Evolutionary conservation across 2,113 vertebrate species (phyloP).

Genomic region (Hippocampus barbouri): DNA sequence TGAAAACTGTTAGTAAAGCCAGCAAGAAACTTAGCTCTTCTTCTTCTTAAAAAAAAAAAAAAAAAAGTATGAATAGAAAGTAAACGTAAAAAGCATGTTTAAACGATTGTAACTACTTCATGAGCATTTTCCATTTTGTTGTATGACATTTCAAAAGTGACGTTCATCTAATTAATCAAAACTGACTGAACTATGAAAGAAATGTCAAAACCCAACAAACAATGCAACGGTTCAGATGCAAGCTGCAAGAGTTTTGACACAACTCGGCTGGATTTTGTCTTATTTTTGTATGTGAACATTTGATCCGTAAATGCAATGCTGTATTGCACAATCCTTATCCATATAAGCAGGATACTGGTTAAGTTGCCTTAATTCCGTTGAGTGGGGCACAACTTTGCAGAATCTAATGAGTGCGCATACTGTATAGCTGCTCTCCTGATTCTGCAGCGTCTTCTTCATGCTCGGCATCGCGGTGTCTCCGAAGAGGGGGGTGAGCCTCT

Average conservation of each 20-base stretch:
- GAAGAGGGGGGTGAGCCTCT: slow-evolving; percentile 6
- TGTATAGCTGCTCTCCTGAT: slow-evolving; percentile 43
- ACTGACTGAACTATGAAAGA: neutral
- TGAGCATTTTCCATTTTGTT: neutral
- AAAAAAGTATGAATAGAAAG: slow-evolving; percentile 29
- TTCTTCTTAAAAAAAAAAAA: slow-evolving; percentile 20
- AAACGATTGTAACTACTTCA: slow-evolving; percentile 29
- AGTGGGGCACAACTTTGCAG: slow-evolving; percentile 41
- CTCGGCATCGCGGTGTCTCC: slow-evolving; percentile 13
- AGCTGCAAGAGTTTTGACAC: slow-evolving; percentile 18
- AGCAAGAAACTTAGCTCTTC: slow-evolving; percentile 42
- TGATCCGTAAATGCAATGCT: slow-evolving; percentile 15
- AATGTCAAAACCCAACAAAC: neutral
- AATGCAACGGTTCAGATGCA: neutral
- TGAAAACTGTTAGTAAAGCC: slow-evolving; percentile 41
- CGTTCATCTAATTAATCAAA: neutral
- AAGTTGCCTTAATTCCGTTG: slow-evolving; percentile 68
- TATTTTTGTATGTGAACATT: slow-evolving; percentile 1
- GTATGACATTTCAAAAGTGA: neutral
- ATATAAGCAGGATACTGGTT: slow-evolving; percentile 50
- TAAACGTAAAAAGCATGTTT: slow-evolving; percentile 8
- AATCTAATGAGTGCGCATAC: slow-evolving; percentile 50
- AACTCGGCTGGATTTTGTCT: slow-evolving; percentile 26
- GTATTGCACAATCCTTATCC: slow-evolving; percentile 28
- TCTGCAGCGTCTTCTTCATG: slow-evolving; percentile 28